Percentiles rank a stretch among this genome's conserved stretches.
Conservation (phyloP, 2,113 vertebrate genomes). For the Tachysurus fulvidraco region DNA sequence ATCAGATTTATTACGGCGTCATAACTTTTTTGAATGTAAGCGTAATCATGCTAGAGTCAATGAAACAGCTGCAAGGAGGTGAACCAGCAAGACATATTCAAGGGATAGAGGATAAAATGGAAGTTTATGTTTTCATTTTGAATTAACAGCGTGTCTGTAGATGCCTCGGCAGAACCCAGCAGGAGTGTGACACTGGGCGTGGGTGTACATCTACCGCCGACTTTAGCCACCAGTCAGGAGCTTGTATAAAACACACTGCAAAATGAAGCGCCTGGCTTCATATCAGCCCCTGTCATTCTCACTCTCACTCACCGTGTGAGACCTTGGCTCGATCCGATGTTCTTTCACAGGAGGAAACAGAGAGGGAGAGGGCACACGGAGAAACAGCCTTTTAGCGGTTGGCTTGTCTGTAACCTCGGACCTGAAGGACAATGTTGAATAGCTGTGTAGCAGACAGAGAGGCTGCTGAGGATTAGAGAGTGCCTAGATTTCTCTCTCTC, state of each 20-base stretch:
- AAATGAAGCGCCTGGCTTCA: slow-evolving; percentile 30
- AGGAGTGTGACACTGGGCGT: slow-evolving; percentile 2
- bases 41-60: slow-evolving; percentile 34
- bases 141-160: slow-evolving; percentile 4
- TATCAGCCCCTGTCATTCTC: slow-evolving; percentile 29
- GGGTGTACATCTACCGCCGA: not conserved
- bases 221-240: slow-evolving; percentile 5
- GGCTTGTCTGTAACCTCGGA: slow-evolving; percentile 54
- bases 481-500: slow-evolving; percentile 4
- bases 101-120: not conserved
- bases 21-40: slow-evolving; percentile 43
- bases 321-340: slow-evolving; percentile 38
- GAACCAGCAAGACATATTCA: not conserved
- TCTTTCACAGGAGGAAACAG: slow-evolving; percentile 27
- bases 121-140: slow-evolving; percentile 22
- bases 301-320: slow-evolving; percentile 2
- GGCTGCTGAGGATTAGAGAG: slow-evolving; percentile 39
- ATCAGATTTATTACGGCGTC: slow-evolving; percentile 9
- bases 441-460: slow-evolving; percentile 45
- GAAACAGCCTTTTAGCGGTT: slow-evolving; percentile 51
- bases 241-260: not conserved
- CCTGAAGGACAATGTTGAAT: slow-evolving; percentile 56
- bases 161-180: slow-evolving; percentile 11
- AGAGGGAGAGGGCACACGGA: slow-evolving; percentile 15
- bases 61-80: not conserved